Evolutionary conservation across 2,797 vertebrate genomes (phyloP), one percentile per base, ranked within the genome.

Genomic region (Heliangelus exortis): DNA sequence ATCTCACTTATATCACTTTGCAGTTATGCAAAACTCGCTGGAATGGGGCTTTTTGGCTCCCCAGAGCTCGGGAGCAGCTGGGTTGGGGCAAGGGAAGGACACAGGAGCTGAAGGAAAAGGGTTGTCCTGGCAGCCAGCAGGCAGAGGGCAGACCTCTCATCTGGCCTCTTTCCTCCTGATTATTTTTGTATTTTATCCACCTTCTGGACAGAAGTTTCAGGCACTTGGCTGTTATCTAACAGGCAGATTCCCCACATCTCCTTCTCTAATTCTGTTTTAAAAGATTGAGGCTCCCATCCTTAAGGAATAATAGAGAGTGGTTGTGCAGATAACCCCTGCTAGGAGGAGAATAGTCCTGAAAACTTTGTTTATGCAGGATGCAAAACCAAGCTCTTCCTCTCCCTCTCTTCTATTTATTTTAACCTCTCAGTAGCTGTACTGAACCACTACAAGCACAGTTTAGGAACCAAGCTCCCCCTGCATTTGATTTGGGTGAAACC

Each of bases 21-120:
- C 34, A 36, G 34, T 73, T 41, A 25, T 55, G 50, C 36, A 23
- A 62, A 85, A 73, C 55, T 43, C 17, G 3, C 39, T 8, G 5
- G 66, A 45, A 15, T 0, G 18, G 15, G 23, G 17, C 0, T 2
- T 26, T 58, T 16, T 0, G 31, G 69, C 54, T 84, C 74, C 41
- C 36, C 41, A 2, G 78, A 62, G 41, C 41, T 58, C 1, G 1
- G 67, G 50, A 71, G 31, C 41, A 45, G 69, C 21, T 31, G 26
- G 21, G 33, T 29, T 15, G 75, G 62, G 67, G 12, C 33, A 28
- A 39, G 26, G 23, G 23, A 47, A 71, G 39, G 34, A 22, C 3
- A 0, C 2, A 12, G 8, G 53, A 48, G 23, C 11, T 3, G 12
- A 39, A 55, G 57, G 53, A 63, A 12, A 34, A 66, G 12, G 11